Evolutionary conservation across 1,140 invertebrate genomes (phyloP).

Genomic region (Agrilus planipennis): DNA sequence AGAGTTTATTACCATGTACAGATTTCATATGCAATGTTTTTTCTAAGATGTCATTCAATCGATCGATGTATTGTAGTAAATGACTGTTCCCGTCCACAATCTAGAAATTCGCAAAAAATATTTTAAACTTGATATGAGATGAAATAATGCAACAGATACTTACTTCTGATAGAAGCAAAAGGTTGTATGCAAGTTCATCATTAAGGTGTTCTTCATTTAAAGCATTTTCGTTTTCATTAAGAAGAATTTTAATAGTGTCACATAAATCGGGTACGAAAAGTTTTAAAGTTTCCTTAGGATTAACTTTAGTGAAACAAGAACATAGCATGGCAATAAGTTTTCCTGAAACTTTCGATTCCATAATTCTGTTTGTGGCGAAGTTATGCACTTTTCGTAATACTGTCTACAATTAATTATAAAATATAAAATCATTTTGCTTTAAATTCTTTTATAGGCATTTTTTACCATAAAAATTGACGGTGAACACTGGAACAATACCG

Average conservation of each 20-base stretch:
- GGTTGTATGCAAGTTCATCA: slow-evolving; percentile 64
- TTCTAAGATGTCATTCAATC: slow-evolving; percentile 40
- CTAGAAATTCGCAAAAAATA: slow-evolving; percentile 14
- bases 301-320: slow-evolving; percentile 55
- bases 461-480: slow-evolving; percentile 45
- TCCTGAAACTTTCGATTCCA: slow-evolving; percentile 73
- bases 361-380: slow-evolving; percentile 60
- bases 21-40: slow-evolving; percentile 41
- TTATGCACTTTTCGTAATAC: slow-evolving; percentile 61
- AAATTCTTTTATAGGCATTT: background rate
- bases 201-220: slow-evolving; percentile 63
- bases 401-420: slow-evolving; percentile 38
- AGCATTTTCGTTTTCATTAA: slow-evolving; percentile 46
- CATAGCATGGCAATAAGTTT: slow-evolving; percentile 53
- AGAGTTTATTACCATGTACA: slow-evolving; percentile 39
- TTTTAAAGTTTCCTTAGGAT: slow-evolving; percentile 54
- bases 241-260: slow-evolving; percentile 42
- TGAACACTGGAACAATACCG: slow-evolving; percentile 47
- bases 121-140: background rate
- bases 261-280: slow-evolving; percentile 61
- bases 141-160: slow-evolving; percentile 10
- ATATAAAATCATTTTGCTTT: background rate
- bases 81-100: slow-evolving; percentile 26
- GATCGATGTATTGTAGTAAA: slow-evolving; percentile 40
- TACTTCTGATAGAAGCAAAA: slow-evolving; percentile 63